These are phyloP conservation scores for Myocastor coypus DNA, from an alignment of 2,113 vertebrate species.

Conservation along the genomic window DNA sequence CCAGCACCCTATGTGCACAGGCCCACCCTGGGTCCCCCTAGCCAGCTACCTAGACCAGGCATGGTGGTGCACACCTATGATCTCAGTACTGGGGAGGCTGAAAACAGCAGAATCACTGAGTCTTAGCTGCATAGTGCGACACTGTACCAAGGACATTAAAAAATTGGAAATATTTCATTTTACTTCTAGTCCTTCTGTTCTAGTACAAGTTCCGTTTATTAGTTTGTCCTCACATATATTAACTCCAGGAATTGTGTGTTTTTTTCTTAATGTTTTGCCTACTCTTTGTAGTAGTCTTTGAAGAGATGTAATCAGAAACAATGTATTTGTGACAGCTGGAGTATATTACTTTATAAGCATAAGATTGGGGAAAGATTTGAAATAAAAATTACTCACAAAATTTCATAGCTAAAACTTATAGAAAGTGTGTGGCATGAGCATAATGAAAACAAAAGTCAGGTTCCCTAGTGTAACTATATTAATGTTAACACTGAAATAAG, in stretches of 20 bases:
- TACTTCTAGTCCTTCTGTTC: not conserved
- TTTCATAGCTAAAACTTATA: not conserved
- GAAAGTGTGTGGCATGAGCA: not conserved
- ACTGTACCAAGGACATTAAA: no score
- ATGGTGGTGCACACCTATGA: no score
- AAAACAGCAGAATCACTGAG: no score
- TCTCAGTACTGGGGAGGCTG: no score
- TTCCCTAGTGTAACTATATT: not conserved
- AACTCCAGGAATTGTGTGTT: not conserved
- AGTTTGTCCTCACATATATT: not conserved
- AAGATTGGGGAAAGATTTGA: not conserved
- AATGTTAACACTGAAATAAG: conserved; percentile 3
- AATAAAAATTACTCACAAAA: not conserved
- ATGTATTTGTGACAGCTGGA: not conserved
- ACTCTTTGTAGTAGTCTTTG: not conserved
- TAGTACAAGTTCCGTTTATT: not conserved
- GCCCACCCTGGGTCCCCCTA: no score
- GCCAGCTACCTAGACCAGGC: no score
- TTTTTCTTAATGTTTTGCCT: not conserved
- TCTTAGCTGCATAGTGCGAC: no score
- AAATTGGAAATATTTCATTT: conserved; percentile 1
- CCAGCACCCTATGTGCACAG: no score
- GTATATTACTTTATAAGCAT: not conserved
- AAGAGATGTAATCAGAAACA: not conserved
- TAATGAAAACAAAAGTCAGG: conserved; percentile 20